phyloP scores from a whole-genome alignment of 2,888 invertebrate species.

The Microctonus aethiopoides region DNA sequence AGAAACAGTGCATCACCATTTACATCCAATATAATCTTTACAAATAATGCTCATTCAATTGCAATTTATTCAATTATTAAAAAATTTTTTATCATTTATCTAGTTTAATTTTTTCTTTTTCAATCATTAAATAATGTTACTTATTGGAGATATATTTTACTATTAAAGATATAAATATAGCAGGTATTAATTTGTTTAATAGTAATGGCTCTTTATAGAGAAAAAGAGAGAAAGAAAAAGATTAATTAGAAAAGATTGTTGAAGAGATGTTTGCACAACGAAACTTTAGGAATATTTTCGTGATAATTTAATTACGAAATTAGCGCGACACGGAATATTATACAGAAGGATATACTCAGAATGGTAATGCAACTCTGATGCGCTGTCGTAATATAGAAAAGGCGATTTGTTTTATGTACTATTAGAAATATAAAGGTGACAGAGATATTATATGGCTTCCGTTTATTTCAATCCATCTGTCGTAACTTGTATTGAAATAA shows the following conservation, averaged over 20 bases:
- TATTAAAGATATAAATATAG: neutral
- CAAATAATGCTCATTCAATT: neutral
- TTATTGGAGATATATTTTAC: no score
- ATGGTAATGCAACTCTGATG: neutral
- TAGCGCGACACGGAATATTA: conserved; percentile 57
- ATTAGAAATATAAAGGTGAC: neutral
- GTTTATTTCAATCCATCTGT: conserved; percentile 2
- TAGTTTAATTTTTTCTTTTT: neutral
- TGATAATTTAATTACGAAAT: conserved; percentile 63
- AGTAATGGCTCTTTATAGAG: conserved; percentile 22
- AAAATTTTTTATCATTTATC: neutral
- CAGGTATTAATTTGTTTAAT: conserved; percentile 20
- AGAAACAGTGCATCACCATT: neutral
- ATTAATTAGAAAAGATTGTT: neutral
- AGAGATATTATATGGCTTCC: neutral
- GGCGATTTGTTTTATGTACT: neutral
- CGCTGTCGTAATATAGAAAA: neutral
- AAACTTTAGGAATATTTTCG: conserved; percentile 46
- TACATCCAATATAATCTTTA: neutral
- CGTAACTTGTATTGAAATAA: conserved; percentile 6
- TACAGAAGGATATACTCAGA: no score
- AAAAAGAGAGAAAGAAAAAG: neutral
- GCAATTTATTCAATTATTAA: neutral
- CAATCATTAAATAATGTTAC: neutral
- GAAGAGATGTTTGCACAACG: conserved; percentile 57